Base-by-base conservation (phyloP, 2,888 invertebrate genomes). In the Amiota minor region DNA sequence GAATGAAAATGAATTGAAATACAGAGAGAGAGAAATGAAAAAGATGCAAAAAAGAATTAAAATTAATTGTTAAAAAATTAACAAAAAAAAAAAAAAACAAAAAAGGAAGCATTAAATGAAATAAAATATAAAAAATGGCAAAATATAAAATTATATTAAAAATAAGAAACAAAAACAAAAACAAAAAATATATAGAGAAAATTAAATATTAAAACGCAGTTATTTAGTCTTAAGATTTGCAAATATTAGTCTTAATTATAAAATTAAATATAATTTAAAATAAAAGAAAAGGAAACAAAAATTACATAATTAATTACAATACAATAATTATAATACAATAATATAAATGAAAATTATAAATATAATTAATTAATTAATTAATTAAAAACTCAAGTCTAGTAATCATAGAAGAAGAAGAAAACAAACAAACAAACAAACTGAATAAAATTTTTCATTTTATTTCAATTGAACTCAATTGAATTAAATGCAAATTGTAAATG, bases 151-250 rank as follows among this genome's bases (percentile, higher is more conserved):
- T 56, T 55, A 46, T 56, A 16, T 74, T 77, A 71, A 77, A 67
- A 59, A 59, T n/a, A 20, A 16, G 8, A 14, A 18, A 69, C 71
- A 73, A 62, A 12, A 61, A 77, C 74, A 74, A 23, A 69, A 35
- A n/a, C n/a, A n/a, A n/a, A 80, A 78, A 65, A 80, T 78, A 81
- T 18, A 55, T 53, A 71, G 46, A 56, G 3, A 47, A 47, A 81
- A 83, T 78, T 35, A 35, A 4, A 35, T 35, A 35, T 35, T 35
- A 78, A 84, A 83, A 84, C 83, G 83, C 86, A 84, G 84, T 84
- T 84, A 84, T 84, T 86, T 84, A 84, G 84, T 84, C 77, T 81
- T 84, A 84, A 84, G 84, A 64, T 47, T 81, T 85, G 83, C 85
- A 83, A 83, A 83, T 83, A 83, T 81, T 85, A 83, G 82, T 71